Evolutionary conservation across 2,113 vertebrate species (phyloP).

Genomic region (Otolemur garnettii): DNA sequence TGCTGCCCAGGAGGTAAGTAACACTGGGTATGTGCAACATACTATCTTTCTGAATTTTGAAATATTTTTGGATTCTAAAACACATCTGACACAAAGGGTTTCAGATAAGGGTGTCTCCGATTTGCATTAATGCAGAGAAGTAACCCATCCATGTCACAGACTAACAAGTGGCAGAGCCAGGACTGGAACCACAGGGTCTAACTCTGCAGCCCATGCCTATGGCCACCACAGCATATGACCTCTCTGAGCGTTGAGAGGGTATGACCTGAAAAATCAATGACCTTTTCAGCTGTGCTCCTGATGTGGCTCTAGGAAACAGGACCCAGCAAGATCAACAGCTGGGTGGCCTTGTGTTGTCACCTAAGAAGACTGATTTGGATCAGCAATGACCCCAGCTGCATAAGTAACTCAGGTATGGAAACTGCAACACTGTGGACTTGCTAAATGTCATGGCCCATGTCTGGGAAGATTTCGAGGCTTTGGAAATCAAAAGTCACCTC

Average conservation of each 20-base stretch:
- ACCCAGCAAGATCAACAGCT: not conserved
- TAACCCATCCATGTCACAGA: not conserved
- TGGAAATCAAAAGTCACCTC: not conserved
- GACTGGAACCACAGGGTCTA: not conserved
- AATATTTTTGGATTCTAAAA: not conserved
- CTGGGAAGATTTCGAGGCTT: not conserved
- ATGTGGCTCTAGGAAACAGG: not conserved
- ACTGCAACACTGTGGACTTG: not conserved
- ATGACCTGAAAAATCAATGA: not conserved
- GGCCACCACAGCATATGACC: not conserved
- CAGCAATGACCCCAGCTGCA: not conserved
- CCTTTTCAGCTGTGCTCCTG: not conserved
- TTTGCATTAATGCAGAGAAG: not conserved
- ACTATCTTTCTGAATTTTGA: not conserved
- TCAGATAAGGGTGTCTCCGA: not conserved
- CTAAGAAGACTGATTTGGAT: not conserved
- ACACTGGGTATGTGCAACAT: not conserved
- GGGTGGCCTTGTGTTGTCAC: not conserved
- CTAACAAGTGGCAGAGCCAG: not conserved
- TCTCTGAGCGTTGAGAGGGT: not conserved
- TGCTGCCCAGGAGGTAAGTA: not conserved
- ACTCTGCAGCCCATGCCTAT: not conserved
- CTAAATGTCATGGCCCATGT: not conserved
- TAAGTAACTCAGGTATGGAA: too few species aligned
- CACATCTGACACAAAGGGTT: not conserved